Evolutionary conservation across 2,888 invertebrate genomes (phyloP).

Genomic region (Lamproptera curius): DNA sequence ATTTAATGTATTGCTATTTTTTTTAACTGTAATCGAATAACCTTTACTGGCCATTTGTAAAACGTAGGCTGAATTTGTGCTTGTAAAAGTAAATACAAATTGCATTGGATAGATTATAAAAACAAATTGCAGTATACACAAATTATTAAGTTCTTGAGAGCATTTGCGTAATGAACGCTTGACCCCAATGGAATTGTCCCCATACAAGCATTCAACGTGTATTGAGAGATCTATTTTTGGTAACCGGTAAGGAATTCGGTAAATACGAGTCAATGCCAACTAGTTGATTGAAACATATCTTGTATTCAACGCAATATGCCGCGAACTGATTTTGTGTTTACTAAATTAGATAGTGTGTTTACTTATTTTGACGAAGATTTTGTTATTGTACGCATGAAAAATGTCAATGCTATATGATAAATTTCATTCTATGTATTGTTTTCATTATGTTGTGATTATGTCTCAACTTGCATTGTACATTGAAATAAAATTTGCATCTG

Average conservation of each 20-base stretch:
- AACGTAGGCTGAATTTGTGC: too few species aligned
- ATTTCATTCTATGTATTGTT: background rate
- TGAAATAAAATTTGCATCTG: background rate
- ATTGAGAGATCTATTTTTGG: background rate
- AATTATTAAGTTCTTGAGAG: too few species aligned
- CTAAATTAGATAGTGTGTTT: background rate
- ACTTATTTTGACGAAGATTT: background rate
- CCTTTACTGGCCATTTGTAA: too few species aligned
- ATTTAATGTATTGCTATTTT: conserved; percentile 40
- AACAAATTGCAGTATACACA: too few species aligned
- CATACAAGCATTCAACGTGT: background rate
- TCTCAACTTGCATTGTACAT: background rate
- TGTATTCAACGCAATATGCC: background rate
- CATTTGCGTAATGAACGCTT: background rate
- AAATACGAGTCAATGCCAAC: background rate
- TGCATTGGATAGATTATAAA: background rate
- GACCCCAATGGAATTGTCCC: background rate
- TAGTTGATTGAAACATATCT: background rate
- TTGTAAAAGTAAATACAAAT: background rate
- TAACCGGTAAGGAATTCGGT: background rate
- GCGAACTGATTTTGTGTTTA: background rate
- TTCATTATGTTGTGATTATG: background rate
- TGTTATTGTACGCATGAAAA: background rate
- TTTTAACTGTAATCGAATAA: background rate
- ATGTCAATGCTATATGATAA: background rate